A percentile compares a stretch with the other conserved stretches of the same genome.
Evolutionary conservation across 2,113 vertebrate genomes (phyloP).

Genomic region (Rattus norvegicus): GRCr8 NC_086020.1:51391501-51392000

Average conservation of each 20-base stretch:
- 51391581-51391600: background rate
- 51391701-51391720: background rate
- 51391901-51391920: background rate
- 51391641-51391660: background rate
- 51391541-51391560: background rate
- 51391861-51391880: background rate
- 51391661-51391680: too few relatives aligned
- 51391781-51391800: background rate
- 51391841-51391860: background rate
- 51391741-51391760: background rate
- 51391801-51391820: background rate
- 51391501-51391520: background rate
- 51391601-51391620: background rate
- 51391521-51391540: background rate
- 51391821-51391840: background rate
- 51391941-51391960: slow-evolving; percentile 19
- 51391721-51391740: background rate
- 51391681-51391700: background rate
- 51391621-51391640: background rate
- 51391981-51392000: background rate
- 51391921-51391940: background rate
- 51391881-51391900: background rate
- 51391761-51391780: background rate
- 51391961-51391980: background rate
- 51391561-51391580: background rate